phyloP scores from a whole-genome alignment of 2,113 vertebrate species.

The Theropithecus gelada region DNA sequence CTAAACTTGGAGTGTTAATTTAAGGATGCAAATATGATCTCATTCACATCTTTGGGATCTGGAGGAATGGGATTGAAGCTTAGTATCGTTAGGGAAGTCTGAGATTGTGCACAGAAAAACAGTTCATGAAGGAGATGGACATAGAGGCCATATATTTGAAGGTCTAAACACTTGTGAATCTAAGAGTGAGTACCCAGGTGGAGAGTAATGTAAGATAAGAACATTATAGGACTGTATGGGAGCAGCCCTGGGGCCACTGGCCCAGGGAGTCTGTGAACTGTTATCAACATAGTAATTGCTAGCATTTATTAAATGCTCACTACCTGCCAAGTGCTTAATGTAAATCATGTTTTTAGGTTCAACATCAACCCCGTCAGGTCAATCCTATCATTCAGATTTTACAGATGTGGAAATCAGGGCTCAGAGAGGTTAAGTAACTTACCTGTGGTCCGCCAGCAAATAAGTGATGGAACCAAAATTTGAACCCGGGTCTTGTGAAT shows the following conservation, averaged over 20 bases:
- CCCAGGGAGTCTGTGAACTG: not conserved
- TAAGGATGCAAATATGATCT: not conserved
- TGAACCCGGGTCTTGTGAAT: not conserved
- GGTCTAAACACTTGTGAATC: not conserved
- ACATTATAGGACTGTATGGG: not conserved
- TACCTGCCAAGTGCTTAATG: not conserved
- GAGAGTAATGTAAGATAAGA: not conserved
- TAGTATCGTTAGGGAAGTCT: not conserved
- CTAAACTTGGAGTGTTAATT: not conserved
- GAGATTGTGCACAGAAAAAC: not conserved
- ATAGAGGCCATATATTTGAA: not conserved
- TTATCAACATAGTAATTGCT: not conserved
- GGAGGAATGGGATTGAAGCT: not conserved
- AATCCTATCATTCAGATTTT: not conserved
- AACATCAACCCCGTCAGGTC: not conserved
- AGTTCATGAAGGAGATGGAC: no score
- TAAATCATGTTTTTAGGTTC: not conserved
- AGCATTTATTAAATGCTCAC: not conserved
- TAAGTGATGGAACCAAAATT: constrained; percentile 1
- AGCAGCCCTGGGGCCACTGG: not conserved
- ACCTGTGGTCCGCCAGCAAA: not conserved
- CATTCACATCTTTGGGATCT: not conserved
- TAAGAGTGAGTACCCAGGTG: not conserved
- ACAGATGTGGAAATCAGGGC: not conserved
- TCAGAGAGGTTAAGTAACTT: constrained; percentile 24